Evolutionary conservation across 2,888 invertebrate species (phyloP).

Genomic region (Lasioglossum leucozonium): DNA sequence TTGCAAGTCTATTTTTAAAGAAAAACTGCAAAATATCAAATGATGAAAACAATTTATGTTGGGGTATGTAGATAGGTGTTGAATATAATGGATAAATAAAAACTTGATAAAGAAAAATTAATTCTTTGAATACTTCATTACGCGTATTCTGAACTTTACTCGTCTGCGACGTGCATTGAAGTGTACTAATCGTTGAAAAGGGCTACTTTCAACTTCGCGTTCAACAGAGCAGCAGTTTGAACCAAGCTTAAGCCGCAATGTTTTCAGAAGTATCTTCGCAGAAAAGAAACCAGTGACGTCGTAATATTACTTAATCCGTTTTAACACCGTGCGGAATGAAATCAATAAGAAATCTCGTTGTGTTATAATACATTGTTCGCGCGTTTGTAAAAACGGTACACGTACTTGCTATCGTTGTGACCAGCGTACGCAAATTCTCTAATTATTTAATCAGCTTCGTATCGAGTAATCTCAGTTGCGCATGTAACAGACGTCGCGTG

Average conservation of each 20-base stretch:
- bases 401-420: slow-evolving; percentile 12
- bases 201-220: neutral
- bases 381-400: neutral
- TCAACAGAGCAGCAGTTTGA: neutral
- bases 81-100: neutral
- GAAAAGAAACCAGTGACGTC: neutral
- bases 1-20: too few relatives aligned
- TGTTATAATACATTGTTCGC: neutral
- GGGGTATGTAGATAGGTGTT: neutral
- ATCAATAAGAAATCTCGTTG: slow-evolving; percentile 37
- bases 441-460: slow-evolving; percentile 9
- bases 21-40: neutral
- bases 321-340: neutral
- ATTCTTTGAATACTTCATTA: neutral
- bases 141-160: neutral
- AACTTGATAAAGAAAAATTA: neutral
- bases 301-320: slow-evolving; percentile 29
- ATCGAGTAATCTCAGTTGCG: neutral
- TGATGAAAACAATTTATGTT: too few relatives aligned
- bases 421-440: slow-evolving; percentile 4
- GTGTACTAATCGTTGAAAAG: neutral
- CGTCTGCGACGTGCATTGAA: neutral
- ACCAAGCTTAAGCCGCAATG: neutral
- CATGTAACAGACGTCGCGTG: neutral
- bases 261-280: neutral